These are phyloP conservation scores for Plusia festucae DNA, from an alignment of 2,888 invertebrate species.

Conservation along the genomic window DNA sequence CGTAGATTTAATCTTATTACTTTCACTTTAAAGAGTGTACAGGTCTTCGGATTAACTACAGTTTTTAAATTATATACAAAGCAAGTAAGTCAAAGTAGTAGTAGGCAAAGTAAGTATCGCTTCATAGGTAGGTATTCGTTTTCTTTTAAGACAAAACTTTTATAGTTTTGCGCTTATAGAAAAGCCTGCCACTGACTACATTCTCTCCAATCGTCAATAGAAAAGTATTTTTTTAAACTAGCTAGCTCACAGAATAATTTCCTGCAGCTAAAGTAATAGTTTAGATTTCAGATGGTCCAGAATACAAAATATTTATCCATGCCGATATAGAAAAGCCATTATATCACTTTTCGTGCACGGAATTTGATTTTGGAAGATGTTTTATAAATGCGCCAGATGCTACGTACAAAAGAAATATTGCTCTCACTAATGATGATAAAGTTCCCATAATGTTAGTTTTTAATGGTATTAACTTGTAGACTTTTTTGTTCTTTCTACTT, in stretches of 20 bases:
- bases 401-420: slow-evolving; percentile 82
- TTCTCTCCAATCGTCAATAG: neutral
- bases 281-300: slow-evolving; percentile 92
- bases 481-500: neutral
- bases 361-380: slow-evolving; percentile 91
- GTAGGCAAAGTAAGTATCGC: too few species aligned
- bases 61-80: neutral
- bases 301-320: slow-evolving; percentile 89
- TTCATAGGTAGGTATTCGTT: neutral
- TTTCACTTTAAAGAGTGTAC: neutral
- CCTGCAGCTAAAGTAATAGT: slow-evolving; percentile 17
- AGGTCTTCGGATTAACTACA: neutral
- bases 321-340: slow-evolving; percentile 89
- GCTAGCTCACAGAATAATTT: neutral
- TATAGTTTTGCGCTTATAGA: neutral
- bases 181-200: neutral
- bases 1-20: neutral
- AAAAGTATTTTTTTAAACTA: neutral
- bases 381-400: slow-evolving; percentile 88
- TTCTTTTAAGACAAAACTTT: too few species aligned
- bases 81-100: slow-evolving; percentile 2
- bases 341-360: slow-evolving; percentile 90
- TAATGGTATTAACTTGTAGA: neutral
- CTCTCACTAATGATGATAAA: slow-evolving; percentile 76
- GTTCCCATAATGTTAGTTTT: slow-evolving; percentile 73